Conservation (phyloP, 1,140 invertebrate genomes). For the Wiebesia pumilae region DNA sequence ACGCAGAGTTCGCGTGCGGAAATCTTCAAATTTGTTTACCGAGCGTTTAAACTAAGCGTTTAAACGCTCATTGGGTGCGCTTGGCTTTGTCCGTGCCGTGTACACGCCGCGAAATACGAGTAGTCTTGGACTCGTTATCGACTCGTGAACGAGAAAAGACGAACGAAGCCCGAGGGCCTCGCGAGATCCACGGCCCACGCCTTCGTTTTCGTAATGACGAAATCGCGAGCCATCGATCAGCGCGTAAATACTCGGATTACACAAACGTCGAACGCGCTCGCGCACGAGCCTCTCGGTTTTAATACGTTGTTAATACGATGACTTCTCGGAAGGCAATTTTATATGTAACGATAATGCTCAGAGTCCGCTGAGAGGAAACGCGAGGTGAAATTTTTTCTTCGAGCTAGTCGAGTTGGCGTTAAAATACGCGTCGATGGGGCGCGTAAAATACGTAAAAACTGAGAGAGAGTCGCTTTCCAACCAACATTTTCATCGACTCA, state of each 20-base stretch:
- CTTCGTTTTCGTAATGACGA: conserved; percentile 44
- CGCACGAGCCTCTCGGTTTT: background rate
- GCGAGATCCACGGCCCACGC: background rate
- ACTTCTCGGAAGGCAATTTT: conserved; percentile 10
- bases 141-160: background rate
- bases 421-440: too few relatives aligned
- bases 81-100: background rate
- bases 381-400: background rate
- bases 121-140: background rate
- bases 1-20: too few relatives aligned
- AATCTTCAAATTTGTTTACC: background rate
- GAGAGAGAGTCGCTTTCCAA: too few relatives aligned
- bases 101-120: conserved; percentile 20
- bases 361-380: background rate
- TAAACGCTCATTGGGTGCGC: background rate
- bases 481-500: background rate
- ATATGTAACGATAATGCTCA: background rate
- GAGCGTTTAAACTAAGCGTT: background rate
- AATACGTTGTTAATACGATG: background rate
- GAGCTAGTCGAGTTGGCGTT: background rate
- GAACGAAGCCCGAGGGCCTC: background rate
- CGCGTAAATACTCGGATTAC: conserved; percentile 32
- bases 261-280: background rate
- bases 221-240: conserved; percentile 39
- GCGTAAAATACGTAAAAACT: too few relatives aligned